phyloP scores from a whole-genome alignment of 2,113 vertebrate species.

The Emydocephalus ijimae region DNA sequence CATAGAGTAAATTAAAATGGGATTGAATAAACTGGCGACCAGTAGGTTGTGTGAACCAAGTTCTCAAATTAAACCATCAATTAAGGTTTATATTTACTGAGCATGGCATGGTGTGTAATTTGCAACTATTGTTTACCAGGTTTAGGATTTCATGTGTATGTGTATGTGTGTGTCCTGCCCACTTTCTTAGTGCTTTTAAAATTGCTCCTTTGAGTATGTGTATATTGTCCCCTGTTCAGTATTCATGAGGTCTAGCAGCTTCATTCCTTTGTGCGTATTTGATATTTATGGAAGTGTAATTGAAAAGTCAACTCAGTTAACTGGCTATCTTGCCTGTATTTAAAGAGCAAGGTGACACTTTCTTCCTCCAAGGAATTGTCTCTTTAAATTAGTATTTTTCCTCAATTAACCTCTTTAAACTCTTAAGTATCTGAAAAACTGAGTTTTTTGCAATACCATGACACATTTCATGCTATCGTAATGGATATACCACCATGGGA shows the following conservation, averaged over 20 bases:
- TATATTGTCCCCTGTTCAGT: no score
- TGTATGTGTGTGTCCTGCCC: not conserved
- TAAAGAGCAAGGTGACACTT: conserved; percentile 42
- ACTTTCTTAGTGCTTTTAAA: not conserved
- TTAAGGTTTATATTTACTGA: not conserved
- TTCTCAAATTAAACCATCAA: not conserved
- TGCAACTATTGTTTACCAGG: not conserved
- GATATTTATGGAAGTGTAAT: not conserved
- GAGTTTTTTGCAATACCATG: conserved; percentile 54
- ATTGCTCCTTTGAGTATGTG: not conserved
- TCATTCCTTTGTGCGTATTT: not conserved
- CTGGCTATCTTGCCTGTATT: conserved; percentile 21
- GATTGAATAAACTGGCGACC: not conserved
- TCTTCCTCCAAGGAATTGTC: conserved; percentile 58
- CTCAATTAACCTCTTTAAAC: conserved; percentile 23
- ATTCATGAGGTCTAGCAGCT: not conserved
- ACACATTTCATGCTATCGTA: conserved; percentile 19
- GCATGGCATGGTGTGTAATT: not conserved
- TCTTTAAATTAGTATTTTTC: conserved; percentile 58
- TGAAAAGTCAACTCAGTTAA: conserved; percentile 38
- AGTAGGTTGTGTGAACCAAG: not conserved
- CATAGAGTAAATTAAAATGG: not conserved
- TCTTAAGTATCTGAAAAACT: conserved; percentile 56
- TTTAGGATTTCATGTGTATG: not conserved
- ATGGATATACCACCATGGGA: conserved; percentile 42